These are phyloP conservation scores for Myiothlypis chrysogaster DNA, from an alignment of 2,797 vertebrate species.

Conservation along the genomic window DNA sequence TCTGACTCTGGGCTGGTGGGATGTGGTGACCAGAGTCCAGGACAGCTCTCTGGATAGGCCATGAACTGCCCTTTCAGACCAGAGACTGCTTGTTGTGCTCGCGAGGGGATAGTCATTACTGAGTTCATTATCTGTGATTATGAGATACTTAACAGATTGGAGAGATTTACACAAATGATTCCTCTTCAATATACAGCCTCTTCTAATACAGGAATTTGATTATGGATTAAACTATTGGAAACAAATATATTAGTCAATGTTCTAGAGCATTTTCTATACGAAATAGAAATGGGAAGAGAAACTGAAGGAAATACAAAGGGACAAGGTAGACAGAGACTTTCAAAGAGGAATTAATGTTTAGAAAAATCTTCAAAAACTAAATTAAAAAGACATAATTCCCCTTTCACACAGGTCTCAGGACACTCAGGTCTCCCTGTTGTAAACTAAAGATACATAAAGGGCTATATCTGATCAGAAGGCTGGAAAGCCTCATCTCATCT, in stretches of 20 bases:
- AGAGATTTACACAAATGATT: neutral
- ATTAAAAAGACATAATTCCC: neutral
- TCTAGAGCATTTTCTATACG: neutral
- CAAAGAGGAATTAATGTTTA: neutral
- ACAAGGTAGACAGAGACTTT: neutral
- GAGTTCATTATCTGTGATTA: neutral
- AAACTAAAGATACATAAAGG: neutral
- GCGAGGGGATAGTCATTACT: neutral
- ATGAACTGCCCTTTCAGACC: neutral
- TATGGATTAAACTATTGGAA: neutral
- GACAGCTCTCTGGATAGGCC: neutral
- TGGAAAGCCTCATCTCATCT: neutral
- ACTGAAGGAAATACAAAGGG: neutral
- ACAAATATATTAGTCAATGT: neutral
- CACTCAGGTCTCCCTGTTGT: neutral
- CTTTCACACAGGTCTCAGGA: neutral
- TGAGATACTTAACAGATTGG: neutral
- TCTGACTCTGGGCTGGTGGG: neutral
- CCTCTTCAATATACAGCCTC: neutral
- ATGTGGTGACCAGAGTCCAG: neutral
- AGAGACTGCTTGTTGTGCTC: neutral
- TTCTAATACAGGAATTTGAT: neutral
- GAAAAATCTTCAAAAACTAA: neutral
- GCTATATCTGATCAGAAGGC: neutral
- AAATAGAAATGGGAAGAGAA: neutral